Base-by-base conservation (phyloP, 92 coral and sea anemone species). In the Actinernus sp. region DNA sequence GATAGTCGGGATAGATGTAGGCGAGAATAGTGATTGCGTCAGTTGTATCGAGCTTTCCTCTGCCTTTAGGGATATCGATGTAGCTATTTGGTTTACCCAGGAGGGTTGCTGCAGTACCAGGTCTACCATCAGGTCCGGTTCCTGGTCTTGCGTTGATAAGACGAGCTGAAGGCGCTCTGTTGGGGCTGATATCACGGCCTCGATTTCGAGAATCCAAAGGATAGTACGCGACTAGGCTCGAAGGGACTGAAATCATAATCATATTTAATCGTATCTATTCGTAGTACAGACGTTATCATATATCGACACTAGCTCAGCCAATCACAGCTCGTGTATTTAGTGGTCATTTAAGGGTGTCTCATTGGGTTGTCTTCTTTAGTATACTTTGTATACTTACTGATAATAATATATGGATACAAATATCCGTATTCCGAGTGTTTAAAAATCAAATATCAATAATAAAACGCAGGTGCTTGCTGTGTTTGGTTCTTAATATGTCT, bases 111-210 rank as follows among this genome's bases (percentile, higher is more conserved):
- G 96, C 74, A 3, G 81, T 55, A 27, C 55, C 43, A 22, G 70
- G 79, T n/a, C 74, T 80, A 2, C 92, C 92, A 55, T 85, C 92
- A 6, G 96, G 96, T 2, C 96, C 96, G 1, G 40, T 48, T 20
- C 80, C 83, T 5, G 81, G 75, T 2, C 40, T 41, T 28, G 79
- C 91, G 26, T 81, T 81, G 4, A 12, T 47, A 8, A 81, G 62
- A 4, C 29, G 28, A 20, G 79, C 92, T 7, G 60, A 50, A 11
- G 83, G 86, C 29, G 87, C 84, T 27, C 68, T 69, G 54, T 85
- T 74, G 23, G 68, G 88, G 54, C 96, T 76, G 38, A 58, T 63
- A 49, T 90, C 96, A n/a, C 76, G 57, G 29, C 68, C 82, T 63
- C 68, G 63, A 32, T 49, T 63, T 13, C 32, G 30, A 25, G 72